Percentiles rank a stretch among this genome's conserved stretches.
phyloP scores from a whole-genome alignment of 2,113 vertebrate species.

The Prietella phreatophila region DNA sequence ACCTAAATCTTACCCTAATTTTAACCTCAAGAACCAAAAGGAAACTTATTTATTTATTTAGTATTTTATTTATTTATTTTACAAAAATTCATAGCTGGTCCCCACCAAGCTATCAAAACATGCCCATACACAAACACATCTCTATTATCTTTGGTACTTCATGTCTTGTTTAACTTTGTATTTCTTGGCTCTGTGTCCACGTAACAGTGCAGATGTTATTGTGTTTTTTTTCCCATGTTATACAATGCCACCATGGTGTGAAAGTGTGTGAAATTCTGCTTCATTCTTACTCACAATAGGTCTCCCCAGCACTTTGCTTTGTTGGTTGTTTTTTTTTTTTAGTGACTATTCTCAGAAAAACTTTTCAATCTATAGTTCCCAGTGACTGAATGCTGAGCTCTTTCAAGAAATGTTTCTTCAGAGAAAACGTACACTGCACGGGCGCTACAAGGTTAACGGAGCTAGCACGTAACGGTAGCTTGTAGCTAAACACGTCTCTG shows the following conservation, averaged over 20 bases:
- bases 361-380: neutral
- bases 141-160: neutral
- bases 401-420: neutral
- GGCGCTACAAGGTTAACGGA: neutral
- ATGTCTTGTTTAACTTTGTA: slow-evolving; percentile 23
- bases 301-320: neutral
- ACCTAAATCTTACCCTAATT: neutral
- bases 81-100: neutral
- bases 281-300: neutral
- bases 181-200: slow-evolving; percentile 21
- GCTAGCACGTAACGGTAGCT: neutral
- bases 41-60: too few species aligned
- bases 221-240: slow-evolving; percentile 22
- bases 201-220: slow-evolving; percentile 28
- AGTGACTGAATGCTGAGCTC: neutral
- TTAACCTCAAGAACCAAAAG: neutral
- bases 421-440: neutral
- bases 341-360: neutral
- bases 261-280: neutral
- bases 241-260: slow-evolving; percentile 24
- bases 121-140: neutral
- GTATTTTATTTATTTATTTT: too few species aligned
- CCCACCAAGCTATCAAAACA: neutral
- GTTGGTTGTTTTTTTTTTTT: neutral
- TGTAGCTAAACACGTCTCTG: neutral